Conservation (phyloP, 2,797 vertebrate genomes). For the Melanitta fusca region DNA sequence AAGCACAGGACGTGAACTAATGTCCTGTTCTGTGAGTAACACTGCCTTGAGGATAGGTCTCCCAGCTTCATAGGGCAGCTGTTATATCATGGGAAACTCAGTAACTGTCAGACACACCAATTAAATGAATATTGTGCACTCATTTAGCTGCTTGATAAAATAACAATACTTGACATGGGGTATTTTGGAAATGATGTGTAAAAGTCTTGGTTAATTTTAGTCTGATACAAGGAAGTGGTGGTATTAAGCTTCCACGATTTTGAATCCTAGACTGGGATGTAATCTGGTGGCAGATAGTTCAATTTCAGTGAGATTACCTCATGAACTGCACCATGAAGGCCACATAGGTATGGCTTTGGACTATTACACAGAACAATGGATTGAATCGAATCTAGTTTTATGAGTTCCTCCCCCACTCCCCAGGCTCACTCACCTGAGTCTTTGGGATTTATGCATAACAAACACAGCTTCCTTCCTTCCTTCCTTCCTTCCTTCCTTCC, state of each 20-base stretch:
- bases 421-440: accelerated
- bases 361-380: neutral
- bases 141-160: neutral
- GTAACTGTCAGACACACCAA: neutral
- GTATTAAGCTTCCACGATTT: neutral
- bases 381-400: neutral
- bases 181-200: neutral
- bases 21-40: neutral
- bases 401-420: accelerated
- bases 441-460: neutral
- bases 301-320: neutral
- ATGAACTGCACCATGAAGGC: neutral
- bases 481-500: too few relatives aligned
- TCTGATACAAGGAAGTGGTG: neutral
- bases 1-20: neutral
- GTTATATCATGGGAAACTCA: neutral
- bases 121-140: neutral
- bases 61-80: neutral
- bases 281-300: neutral
- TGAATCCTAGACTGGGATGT: neutral
- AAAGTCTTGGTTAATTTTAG: neutral
- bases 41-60: neutral
- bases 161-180: neutral
- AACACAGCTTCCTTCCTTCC: neutral
- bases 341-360: neutral